Base-by-base conservation (phyloP, 2,113 vertebrate genomes). In the Trematocara zebra region DNA sequence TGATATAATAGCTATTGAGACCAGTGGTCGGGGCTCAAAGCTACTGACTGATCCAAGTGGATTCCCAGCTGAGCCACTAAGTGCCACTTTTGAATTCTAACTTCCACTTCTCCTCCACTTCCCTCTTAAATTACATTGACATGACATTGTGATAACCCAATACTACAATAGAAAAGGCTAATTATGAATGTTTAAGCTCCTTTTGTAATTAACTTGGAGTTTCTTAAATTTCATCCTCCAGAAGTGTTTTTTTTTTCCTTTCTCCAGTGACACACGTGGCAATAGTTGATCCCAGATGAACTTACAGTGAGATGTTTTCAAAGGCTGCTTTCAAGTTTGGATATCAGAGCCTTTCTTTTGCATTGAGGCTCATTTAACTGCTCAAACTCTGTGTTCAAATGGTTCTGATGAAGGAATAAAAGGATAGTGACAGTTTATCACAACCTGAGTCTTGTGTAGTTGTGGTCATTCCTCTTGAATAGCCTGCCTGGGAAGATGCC, bases 171-270 rank as follows among this genome's bases (percentile, higher is more conserved):
- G 85, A 89, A 92, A 92, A 88, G 91, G 91, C 90, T 95, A 95
- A 95, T 95, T 94, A 94, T 80, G 84, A 88, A 78, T 88, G 88
- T 92, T 95, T 94, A 95, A 95, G 95, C 94, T 89, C 89, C 90
- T 92, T 94, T 90, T 91, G 90, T 93, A 95, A 95, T 95, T 94
- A 94, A 94, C 83, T 92, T 85, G 18, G 80, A 92, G 61, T 94
- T 93, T 94, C 81, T 91, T 94, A 82, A 74, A 81, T 88, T 92
- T 91, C 82, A 82, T 85, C 80, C 69, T 88, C 82, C 61, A 67
- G 61, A 67, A 74, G 92, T 94, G 93, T 76, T 93, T 90, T 89
- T 88, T 64, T 61, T 26, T 52, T 12, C 87, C 82, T 52, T 44
- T 52, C 84, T 87, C 92, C 83, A 82, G 42, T 15, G 92, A 80